Conservation (phyloP, 1,140 invertebrate species). For the Cherax quadricarinatus region DNA sequence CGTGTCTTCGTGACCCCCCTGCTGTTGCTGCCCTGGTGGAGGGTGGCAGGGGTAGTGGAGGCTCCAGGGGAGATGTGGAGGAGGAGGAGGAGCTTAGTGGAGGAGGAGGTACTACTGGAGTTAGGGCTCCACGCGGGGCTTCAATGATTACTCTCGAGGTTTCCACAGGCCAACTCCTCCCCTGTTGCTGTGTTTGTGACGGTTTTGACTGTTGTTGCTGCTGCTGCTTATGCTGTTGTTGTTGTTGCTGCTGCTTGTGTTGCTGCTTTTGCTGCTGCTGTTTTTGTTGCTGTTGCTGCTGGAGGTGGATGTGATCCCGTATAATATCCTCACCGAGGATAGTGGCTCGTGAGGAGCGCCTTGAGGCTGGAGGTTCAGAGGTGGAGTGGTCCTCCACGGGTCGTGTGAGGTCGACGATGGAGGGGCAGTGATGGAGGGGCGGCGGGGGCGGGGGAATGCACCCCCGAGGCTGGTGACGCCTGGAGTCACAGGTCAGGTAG, state of each 20-base stretch:
- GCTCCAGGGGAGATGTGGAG: slow-evolving; percentile 30
- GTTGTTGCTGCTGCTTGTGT: slow-evolving; percentile 12
- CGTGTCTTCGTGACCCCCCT: neutral
- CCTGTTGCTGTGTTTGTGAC: slow-evolving; percentile 10
- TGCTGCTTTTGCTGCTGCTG: slow-evolving; percentile 14
- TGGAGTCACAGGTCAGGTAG: slow-evolving; percentile 69
- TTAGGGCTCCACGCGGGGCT: neutral
- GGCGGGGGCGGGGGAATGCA: neutral
- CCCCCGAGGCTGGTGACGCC: slow-evolving; percentile 32
- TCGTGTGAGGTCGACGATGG: slow-evolving; percentile 69
- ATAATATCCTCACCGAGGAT: slow-evolving; percentile 33
- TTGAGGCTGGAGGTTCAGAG: slow-evolving; percentile 5
- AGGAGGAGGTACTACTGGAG: slow-evolving; percentile 45
- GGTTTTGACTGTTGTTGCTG: slow-evolving; percentile 26
- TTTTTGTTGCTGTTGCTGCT: slow-evolving; percentile 19
- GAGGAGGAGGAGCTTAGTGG: slow-evolving; percentile 39
- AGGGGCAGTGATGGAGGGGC: slow-evolving; percentile 47
- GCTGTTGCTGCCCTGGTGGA: neutral
- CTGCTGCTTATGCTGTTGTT: slow-evolving; percentile 2
- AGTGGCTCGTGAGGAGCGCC: slow-evolving; percentile 44
- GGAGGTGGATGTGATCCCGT: neutral
- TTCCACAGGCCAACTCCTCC: slow-evolving; percentile 35
- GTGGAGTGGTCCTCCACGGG: slow-evolving; percentile 18
- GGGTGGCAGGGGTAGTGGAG: slow-evolving; percentile 2
- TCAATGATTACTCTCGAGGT: slow-evolving; percentile 60